Conservation (phyloP, 2,113 vertebrate genomes). For the Globicephala melas region DNA sequence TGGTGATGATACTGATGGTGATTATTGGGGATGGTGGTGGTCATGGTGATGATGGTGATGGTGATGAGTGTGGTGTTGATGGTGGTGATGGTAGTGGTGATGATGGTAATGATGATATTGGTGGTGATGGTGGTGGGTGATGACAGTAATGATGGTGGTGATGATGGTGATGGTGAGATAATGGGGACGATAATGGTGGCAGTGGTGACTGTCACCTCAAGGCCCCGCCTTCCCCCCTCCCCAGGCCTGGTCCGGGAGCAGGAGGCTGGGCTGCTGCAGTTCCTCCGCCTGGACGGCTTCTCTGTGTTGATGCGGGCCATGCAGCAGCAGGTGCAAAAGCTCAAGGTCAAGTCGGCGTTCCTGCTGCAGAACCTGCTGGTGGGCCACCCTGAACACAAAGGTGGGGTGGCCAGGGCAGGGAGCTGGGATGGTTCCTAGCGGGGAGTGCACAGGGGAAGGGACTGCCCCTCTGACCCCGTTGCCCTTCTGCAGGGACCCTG, state of each 20-base stretch:
- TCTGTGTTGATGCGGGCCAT: conserved; percentile 93
- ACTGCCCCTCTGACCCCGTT: not conserved
- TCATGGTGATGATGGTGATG: rapidly evolving
- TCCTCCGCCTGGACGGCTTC: conserved; percentile 90
- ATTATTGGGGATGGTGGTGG: rapidly evolving
- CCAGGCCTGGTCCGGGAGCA: conserved; percentile 92
- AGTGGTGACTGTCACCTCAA: not conserved
- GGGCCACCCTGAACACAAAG: conserved; percentile 91
- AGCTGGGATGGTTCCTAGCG: not conserved
- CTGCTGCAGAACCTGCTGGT: conserved; percentile 90
- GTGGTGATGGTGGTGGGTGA: rapidly evolving
- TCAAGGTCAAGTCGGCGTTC: conserved; percentile 91
- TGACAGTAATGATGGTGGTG: rapidly evolving
- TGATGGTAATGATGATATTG: rapidly evolving
- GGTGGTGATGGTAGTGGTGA: rapidly evolving
- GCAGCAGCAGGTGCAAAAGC: conserved; percentile 90
- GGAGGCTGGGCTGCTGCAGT: conserved; percentile 87
- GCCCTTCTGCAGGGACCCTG: conserved; percentile 81
- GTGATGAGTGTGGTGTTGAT: rapidly evolving
- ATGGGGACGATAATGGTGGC: rapidly evolving
- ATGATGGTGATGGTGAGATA: rapidly evolving
- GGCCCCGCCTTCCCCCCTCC: too few relatives aligned
- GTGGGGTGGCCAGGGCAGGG: conserved; percentile 60
- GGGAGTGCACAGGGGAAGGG: not conserved
- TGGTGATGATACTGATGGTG: not conserved